Evolutionary conservation across 2,888 invertebrate species (phyloP), one percentile per base, ranked within the genome.

Genomic region (Drosophila kuntzei): DNA sequence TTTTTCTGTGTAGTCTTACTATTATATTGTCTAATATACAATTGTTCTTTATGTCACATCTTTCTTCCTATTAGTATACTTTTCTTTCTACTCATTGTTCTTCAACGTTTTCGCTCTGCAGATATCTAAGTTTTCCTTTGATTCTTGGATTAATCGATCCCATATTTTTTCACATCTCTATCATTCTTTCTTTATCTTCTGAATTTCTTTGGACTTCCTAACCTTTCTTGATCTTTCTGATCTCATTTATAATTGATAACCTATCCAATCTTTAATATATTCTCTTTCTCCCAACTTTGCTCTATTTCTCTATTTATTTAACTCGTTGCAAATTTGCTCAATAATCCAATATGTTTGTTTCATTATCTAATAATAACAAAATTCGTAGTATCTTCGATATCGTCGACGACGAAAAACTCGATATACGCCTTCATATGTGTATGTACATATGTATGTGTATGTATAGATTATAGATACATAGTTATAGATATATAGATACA

Each of bases 361-460:
- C 14, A 62, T 72, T 72, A 72, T 72, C 72, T 67, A 61, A 71
- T 58, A 57, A 61, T 61, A 37, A 65, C 50, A 64, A 69, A 64
- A 59, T 55, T 64, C 36, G 49, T 60, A 50, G 54, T 27, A 37
- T 27, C 36, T 25, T 37, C 50, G 39, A 51, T 44, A 53, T 27
- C 53, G 46, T 53, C 57, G 53, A 49, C 49, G 39, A 62, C 41
- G 2, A 46, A 25, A 46, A 36, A 14, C 47, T 39, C 70, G 46
- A 57, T 62, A 36, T 41, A 50, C 39, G 20, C 22, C 39, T 32
- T 27, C 20, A 50, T 61, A 27, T 44, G 41, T 41, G 9, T 3
- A 34, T 39, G 4, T 46, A 47, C 49, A 41, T 32, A 46, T 27
- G 25, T 32, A 22, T 27, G 16, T 46, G 22, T 37, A 8, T 39